Conservation (phyloP, 2,797 vertebrate species). For the Schizopygopsis malacanthus region DNA sequence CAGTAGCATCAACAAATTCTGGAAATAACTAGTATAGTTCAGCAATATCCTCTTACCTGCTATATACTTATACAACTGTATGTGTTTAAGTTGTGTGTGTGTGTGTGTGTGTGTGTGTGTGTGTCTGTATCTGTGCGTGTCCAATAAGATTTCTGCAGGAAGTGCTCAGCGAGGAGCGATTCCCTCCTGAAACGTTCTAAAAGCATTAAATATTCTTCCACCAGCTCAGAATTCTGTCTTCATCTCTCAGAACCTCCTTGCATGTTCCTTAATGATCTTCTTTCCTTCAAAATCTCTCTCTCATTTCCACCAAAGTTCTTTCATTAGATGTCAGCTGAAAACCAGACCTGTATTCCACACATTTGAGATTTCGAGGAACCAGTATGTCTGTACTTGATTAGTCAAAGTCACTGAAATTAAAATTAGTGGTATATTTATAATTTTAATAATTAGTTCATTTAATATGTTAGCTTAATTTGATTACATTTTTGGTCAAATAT, state of each 20-base stretch:
- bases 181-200: conserved; percentile 34
- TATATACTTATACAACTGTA: conserved; percentile 36
- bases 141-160: conserved; percentile 48
- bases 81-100: neutral
- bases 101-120: conserved; percentile 29
- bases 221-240: conserved; percentile 30
- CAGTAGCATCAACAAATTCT: conserved; percentile 34
- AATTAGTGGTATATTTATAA: neutral
- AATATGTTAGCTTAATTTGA: neutral
- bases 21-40: conserved; percentile 35
- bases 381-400: neutral
- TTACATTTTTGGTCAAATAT: neutral
- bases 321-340: conserved; percentile 54
- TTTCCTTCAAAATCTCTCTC: conserved; percentile 37
- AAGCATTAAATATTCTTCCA: conserved; percentile 48
- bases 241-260: conserved; percentile 26
- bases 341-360: conserved; percentile 44
- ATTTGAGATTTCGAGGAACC: conserved; percentile 10
- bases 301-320: conserved; percentile 56
- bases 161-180: conserved; percentile 50
- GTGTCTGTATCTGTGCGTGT: conserved; percentile 40
- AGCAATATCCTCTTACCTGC: conserved; percentile 42
- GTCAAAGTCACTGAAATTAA: neutral
- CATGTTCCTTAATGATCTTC: conserved; percentile 43
- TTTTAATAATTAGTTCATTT: neutral